phyloP scores from a whole-genome alignment of 1,140 invertebrate genomes.

The Saxidomus purpurata region DNA sequence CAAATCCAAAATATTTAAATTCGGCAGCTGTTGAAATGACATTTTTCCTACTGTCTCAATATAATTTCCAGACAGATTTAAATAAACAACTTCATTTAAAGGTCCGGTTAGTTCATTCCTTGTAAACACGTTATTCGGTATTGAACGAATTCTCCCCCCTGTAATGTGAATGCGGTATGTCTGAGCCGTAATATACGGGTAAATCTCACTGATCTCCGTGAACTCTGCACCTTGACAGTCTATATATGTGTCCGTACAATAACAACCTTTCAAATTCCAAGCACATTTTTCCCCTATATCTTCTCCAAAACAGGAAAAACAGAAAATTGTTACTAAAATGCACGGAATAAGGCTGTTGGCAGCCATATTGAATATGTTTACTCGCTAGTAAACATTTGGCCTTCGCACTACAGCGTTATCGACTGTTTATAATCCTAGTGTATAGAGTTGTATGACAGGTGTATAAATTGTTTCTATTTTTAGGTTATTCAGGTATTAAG shows the following conservation, averaged over 20 bases:
- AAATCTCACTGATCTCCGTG: conserved; percentile 34
- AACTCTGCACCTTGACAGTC: conserved; percentile 28
- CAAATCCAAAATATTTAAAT: conserved; percentile 28
- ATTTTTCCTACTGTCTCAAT: not conserved
- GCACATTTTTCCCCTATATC: conserved; percentile 1
- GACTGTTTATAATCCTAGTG: not conserved
- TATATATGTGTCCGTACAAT: conserved; percentile 23
- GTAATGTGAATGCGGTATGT: conserved; percentile 30
- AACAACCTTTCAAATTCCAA: not conserved
- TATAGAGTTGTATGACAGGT: not conserved
- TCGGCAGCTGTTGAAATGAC: conserved; percentile 21
- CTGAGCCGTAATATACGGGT: conserved; percentile 22
- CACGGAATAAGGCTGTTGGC: not conserved
- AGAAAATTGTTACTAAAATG: not conserved
- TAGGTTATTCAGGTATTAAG: not conserved
- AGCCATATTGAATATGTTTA: conserved; percentile 26
- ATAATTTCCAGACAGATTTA: conserved; percentile 48
- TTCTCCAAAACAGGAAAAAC: not conserved
- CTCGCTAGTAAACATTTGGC: not conserved
- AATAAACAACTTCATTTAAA: conserved; percentile 1
- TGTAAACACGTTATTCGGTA: conserved; percentile 10
- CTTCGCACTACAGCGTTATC: conserved; percentile 7
- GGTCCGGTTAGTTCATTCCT: not conserved
- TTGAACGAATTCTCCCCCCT: not conserved
- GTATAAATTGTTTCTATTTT: not conserved